phyloP scores from a whole-genome alignment of 2,113 vertebrate genomes.

The Lutjanus erythropterus region DNA sequence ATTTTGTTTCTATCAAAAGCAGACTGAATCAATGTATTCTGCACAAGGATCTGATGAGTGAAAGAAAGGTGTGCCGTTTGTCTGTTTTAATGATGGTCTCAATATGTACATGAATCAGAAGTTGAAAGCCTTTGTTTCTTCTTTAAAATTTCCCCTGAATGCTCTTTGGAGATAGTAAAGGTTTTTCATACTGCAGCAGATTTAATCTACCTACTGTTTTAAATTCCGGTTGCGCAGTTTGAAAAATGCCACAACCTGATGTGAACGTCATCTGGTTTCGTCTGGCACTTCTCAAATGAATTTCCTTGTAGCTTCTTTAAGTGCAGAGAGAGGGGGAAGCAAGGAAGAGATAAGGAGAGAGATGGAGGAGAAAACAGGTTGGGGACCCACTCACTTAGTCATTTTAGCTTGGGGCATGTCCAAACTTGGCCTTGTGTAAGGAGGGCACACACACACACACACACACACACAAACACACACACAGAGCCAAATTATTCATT shows the following conservation, averaged over 20 bases:
- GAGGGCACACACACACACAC: not conserved
- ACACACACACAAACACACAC: slow-evolving; percentile 2
- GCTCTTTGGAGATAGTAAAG: not conserved
- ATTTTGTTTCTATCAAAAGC: slow-evolving; percentile 11
- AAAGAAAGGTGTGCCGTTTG: not conserved
- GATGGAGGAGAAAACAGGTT: slow-evolving; percentile 10
- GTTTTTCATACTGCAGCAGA: not conserved
- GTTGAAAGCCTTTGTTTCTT: not conserved
- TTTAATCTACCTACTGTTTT: slow-evolving; percentile 23
- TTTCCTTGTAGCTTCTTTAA: slow-evolving; percentile 2
- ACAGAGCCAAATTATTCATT: slow-evolving; percentile 52
- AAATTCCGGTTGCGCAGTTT: not conserved
- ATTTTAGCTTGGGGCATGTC: slow-evolving; percentile 35
- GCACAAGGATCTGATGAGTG: not conserved
- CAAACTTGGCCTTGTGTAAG: slow-evolving; percentile 27
- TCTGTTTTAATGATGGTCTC: not conserved
- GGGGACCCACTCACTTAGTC: slow-evolving; percentile 15
- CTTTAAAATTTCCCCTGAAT: not conserved
- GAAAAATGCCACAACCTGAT: not conserved
- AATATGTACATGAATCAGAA: not conserved
- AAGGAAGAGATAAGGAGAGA: not conserved
- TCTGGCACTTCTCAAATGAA: not conserved
- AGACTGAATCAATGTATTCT: slow-evolving; percentile 19
- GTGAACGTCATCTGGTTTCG: not conserved
- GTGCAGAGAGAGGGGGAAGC: not conserved